Evolutionary conservation across 2,113 vertebrate species (phyloP).

Genomic region (Nymphicus hollandicus): DNA sequence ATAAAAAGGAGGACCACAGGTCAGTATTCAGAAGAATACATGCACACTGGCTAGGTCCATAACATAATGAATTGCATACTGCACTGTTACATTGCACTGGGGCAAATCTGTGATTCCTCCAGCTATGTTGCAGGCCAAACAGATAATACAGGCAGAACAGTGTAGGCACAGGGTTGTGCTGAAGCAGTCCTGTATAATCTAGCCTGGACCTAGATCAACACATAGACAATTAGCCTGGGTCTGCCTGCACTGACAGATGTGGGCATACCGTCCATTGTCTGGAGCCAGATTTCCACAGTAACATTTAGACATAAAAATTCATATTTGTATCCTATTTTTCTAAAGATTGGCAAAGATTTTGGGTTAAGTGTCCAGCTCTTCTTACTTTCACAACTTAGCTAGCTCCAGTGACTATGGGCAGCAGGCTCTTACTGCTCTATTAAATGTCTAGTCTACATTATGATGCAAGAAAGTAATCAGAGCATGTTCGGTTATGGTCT

Average conservation of each 20-base stretch:
- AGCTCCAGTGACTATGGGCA: neutral
- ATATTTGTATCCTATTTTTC: neutral
- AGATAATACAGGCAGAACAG: neutral
- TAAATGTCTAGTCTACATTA: neutral
- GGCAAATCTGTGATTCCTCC: neutral
- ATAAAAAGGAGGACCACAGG: neutral
- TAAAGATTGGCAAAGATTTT: neutral
- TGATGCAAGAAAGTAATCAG: neutral
- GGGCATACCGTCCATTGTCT: neutral
- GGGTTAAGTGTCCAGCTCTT: neutral
- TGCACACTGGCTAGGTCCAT: neutral
- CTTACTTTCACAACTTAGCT: neutral
- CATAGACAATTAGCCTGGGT: neutral
- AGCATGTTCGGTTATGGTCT: neutral
- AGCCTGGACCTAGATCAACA: neutral
- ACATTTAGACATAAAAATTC: neutral
- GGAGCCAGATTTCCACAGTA: neutral
- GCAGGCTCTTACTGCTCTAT: neutral
- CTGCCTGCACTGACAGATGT: neutral
- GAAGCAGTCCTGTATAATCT: neutral
- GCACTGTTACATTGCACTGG: neutral
- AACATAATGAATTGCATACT: neutral
- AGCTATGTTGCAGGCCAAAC: neutral
- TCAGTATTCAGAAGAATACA: neutral
- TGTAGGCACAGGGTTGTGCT: neutral